Evolutionary conservation across 2,797 vertebrate genomes (phyloP).

Genomic region (Bovichtus variegatus): DNA sequence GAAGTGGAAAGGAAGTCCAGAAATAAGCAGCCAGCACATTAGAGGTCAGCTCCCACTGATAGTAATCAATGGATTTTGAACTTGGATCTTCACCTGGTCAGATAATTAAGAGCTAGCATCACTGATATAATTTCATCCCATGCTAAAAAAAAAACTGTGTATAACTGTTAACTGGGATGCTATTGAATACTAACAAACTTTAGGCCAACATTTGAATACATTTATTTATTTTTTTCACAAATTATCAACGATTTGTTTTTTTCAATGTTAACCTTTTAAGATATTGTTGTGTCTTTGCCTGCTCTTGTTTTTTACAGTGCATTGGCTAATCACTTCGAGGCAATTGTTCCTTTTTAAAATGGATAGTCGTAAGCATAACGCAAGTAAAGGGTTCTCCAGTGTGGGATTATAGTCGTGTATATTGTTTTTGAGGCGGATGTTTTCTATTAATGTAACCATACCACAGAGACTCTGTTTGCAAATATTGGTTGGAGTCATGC

Average conservation of each 20-base stretch:
- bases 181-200: no score
- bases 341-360: slow-evolving; percentile 4
- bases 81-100: background rate
- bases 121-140: background rate
- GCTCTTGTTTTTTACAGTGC: background rate
- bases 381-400: background rate
- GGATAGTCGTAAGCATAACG: slow-evolving; percentile 5
- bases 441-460: background rate
- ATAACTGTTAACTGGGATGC: no score
- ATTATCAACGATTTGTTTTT: no score
- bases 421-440: background rate
- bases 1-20: slow-evolving; percentile 10
- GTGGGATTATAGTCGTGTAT: background rate
- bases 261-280: background rate
- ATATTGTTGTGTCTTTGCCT: background rate
- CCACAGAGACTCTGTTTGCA: slow-evolving; percentile 1
- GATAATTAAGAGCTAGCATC: background rate
- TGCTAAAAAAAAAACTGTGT: background rate
- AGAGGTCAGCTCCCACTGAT: background rate
- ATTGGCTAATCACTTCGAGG: background rate
- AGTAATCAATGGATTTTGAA: background rate
- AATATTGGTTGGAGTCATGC: background rate
- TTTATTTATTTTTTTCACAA: no score
- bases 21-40: slow-evolving; percentile 28
- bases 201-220: no score